These are phyloP conservation scores for Fukomys damarensis DNA, from an alignment of 2,113 vertebrate genomes.

Conservation along the genomic window DNA sequence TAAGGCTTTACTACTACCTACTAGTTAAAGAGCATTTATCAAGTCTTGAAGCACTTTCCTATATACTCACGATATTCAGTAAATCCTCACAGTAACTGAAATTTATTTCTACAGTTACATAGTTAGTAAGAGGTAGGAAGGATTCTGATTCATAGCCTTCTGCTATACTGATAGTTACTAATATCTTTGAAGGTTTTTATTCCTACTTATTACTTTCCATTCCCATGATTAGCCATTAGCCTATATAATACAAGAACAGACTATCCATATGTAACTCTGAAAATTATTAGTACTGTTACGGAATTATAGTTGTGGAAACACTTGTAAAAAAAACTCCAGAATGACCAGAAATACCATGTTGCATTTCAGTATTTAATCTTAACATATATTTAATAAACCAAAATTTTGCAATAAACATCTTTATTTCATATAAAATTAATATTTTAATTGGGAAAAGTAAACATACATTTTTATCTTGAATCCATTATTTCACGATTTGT, in stretches of 20 bases:
- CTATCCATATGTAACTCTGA: neutral
- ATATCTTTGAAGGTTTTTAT: neutral
- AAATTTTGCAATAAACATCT: constrained; percentile 44
- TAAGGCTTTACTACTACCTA: neutral
- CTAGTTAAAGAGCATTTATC: neutral
- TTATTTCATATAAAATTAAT: constrained; percentile 68
- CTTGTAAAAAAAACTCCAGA: constrained; percentile 1
- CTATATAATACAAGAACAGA: neutral
- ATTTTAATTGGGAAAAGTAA: constrained; percentile 65
- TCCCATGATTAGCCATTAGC: neutral
- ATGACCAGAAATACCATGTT: constrained; percentile 4
- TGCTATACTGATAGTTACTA: neutral
- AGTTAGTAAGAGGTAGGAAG: neutral
- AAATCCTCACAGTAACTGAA: neutral
- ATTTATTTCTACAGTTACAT: neutral
- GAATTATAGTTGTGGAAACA: neutral
- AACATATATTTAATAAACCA: constrained; percentile 35
- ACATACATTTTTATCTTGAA: neutral
- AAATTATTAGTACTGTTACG: neutral
- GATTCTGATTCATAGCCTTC: neutral
- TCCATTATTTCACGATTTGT: neutral
- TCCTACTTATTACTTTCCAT: neutral
- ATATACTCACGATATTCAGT: neutral
- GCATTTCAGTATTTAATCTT: neutral
- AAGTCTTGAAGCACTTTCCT: neutral